Conservation (phyloP, 2,888 invertebrate species). For the Dendrolimus pini region DNA sequence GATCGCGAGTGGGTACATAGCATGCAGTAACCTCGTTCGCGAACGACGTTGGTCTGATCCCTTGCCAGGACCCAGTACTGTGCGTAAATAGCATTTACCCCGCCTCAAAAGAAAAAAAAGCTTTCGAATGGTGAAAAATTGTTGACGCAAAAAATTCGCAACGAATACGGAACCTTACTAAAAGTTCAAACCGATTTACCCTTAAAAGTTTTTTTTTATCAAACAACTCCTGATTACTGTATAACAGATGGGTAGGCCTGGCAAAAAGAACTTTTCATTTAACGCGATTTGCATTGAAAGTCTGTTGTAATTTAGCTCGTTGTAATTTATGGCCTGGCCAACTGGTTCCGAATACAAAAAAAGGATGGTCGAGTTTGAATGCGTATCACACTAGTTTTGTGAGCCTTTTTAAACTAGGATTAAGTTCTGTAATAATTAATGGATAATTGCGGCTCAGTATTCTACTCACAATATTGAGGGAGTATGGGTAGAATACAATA, state of each 20-base stretch:
- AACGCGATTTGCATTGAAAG: slow-evolving; percentile 17
- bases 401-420: background rate
- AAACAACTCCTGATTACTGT: slow-evolving; percentile 4
- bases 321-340: slow-evolving; percentile 14
- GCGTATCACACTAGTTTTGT: background rate
- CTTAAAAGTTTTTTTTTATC: background rate
- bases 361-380: background rate
- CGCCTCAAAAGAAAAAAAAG: no score
- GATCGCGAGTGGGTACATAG: no score
- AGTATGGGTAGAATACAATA: no score
- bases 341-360: background rate
- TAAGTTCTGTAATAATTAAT: background rate
- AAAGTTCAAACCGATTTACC: background rate
- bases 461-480: no score
- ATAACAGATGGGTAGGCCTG: slow-evolving; percentile 6
- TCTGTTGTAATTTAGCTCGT: slow-evolving; percentile 18
- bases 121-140: no score
- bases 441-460: no score
- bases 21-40: no score
- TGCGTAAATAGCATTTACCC: no score
- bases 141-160: no score
- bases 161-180: background rate
- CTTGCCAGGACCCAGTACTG: no score
- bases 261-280: slow-evolving; percentile 9
- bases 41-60: no score